Evolutionary conservation across 2,113 vertebrate species (phyloP).

Genomic region (Tachysurus vachellii): DNA sequence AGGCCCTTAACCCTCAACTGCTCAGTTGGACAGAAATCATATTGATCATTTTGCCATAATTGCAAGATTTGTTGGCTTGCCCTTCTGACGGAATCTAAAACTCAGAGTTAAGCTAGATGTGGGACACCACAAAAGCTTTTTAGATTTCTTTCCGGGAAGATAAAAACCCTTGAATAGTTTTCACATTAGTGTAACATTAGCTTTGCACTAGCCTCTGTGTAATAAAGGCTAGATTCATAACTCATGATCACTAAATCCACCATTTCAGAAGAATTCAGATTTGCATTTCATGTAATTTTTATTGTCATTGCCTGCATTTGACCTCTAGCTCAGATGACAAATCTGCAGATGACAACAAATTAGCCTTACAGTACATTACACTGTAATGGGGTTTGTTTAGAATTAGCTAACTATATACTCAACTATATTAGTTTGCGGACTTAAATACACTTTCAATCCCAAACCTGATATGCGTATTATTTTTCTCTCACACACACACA

Average conservation of each 20-base stretch:
- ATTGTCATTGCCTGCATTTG: not conserved
- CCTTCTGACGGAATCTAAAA: not conserved
- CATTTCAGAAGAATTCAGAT: slow-evolving; percentile 23
- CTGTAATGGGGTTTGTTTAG: not conserved
- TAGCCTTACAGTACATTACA: not conserved
- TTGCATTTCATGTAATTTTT: not conserved
- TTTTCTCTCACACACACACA: too few relatives aligned
- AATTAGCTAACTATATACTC: not conserved
- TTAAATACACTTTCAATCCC: not conserved
- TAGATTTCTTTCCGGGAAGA: not conserved
- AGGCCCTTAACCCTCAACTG: too few relatives aligned
- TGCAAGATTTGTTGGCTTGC: not conserved
- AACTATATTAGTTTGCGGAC: not conserved
- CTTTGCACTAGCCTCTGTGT: not conserved
- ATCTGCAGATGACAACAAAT: not conserved
- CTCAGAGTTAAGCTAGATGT: not conserved
- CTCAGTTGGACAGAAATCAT: too few relatives aligned
- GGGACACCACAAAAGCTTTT: not conserved
- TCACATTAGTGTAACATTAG: not conserved
- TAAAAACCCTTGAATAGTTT: not conserved
- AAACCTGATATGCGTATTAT: not conserved
- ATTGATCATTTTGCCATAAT: not conserved
- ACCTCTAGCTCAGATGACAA: not conserved
- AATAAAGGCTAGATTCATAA: not conserved
- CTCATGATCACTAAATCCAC: not conserved